Percentiles rank a stretch among this genome's conserved stretches.
Evolutionary conservation across 2,113 vertebrate species (phyloP).

Genomic region (Stictonetta naevosa): DNA sequence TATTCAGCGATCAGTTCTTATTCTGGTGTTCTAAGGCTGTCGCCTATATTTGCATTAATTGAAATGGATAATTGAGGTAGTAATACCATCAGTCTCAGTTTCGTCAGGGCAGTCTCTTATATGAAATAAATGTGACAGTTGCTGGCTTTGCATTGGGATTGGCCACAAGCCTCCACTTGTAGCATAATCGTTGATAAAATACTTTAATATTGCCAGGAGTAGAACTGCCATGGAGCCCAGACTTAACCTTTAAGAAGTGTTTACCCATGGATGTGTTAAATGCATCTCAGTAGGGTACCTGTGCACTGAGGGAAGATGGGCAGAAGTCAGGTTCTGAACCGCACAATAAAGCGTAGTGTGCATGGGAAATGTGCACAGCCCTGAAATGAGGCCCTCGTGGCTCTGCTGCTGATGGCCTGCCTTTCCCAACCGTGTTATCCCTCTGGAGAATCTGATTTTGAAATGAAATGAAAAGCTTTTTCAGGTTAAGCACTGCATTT

Average conservation of each 20-base stretch:
- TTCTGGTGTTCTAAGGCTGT: conserved; percentile 46
- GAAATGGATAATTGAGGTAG: conserved; percentile 62
- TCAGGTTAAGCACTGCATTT: neutral
- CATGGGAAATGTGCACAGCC: neutral
- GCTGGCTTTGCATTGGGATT: conserved; percentile 56
- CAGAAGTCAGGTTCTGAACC: conserved; percentile 33
- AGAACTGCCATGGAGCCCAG: conserved; percentile 46
- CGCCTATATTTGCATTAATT: conserved; percentile 65
- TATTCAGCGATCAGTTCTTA: conserved; percentile 54
- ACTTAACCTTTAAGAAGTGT: conserved; percentile 68
- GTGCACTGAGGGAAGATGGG: conserved; percentile 17
- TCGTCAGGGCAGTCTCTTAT: conserved; percentile 39
- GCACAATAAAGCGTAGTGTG: conserved; percentile 16
- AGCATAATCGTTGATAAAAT: conserved; percentile 63
- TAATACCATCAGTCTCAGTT: conserved; percentile 19
- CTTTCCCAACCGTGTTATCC: neutral
- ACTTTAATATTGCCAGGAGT: conserved; percentile 54
- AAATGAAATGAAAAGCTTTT: neutral
- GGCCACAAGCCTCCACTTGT: conserved; percentile 60
- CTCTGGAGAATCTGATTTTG: neutral
- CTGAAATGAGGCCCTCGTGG: neutral
- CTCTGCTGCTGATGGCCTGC: neutral
- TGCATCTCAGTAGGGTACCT: conserved; percentile 35
- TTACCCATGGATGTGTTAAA: conserved; percentile 66
- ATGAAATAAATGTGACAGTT: conserved; percentile 42